A percentile compares a stretch with the other conserved stretches of the same genome.
These are phyloP conservation scores for Scaptomyza hsui DNA, from an alignment of 1,140 invertebrate species.

Conservation along the genomic window DNA sequence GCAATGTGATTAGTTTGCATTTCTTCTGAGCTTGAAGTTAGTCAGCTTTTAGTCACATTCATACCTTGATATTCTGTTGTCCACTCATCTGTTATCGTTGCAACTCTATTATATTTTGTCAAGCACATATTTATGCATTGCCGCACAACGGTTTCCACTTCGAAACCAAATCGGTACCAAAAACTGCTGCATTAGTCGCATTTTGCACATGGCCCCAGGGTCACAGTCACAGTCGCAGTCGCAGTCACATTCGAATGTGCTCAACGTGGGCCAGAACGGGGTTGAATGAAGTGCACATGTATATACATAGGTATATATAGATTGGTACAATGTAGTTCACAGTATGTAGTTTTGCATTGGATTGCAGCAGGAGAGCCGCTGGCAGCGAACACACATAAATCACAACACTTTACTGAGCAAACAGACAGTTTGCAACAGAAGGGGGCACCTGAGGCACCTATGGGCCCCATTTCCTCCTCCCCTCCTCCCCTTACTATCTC, in stretches of 20 bases:
- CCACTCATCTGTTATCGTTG: not conserved
- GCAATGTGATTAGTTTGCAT: not conserved
- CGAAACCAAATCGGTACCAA: slow-evolving; percentile 24
- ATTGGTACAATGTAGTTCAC: slow-evolving; percentile 25
- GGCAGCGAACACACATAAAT: slow-evolving; percentile 51
- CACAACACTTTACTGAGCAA: slow-evolving; percentile 62
- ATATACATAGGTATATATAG: not conserved
- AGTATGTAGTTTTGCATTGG: slow-evolving; percentile 26
- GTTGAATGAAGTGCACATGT: not conserved
- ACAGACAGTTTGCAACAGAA: slow-evolving; percentile 35
- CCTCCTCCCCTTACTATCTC: slow-evolving; percentile 46
- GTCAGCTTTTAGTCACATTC: not conserved
- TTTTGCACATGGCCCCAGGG: slow-evolving; percentile 44
- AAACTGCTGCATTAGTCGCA: slow-evolving; percentile 43
- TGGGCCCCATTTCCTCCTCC: not conserved
- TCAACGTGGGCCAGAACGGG: too few relatives aligned
- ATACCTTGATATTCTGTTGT: not conserved
- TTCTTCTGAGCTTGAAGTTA: too few relatives aligned
- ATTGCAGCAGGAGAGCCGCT: slow-evolving; percentile 32
- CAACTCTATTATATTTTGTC: slow-evolving; percentile 23
- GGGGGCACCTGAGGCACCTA: not conserved
- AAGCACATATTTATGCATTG: slow-evolving; percentile 31
- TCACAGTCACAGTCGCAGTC: slow-evolving; percentile 11
- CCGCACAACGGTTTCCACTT: slow-evolving; percentile 24
- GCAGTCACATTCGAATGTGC: slow-evolving; percentile 8